Percentiles rank a stretch among this genome's conserved stretches.
These are phyloP conservation scores for Drosophila paramelanica DNA, from an alignment of 2,888 invertebrate species.

Conservation along the genomic window DNA sequence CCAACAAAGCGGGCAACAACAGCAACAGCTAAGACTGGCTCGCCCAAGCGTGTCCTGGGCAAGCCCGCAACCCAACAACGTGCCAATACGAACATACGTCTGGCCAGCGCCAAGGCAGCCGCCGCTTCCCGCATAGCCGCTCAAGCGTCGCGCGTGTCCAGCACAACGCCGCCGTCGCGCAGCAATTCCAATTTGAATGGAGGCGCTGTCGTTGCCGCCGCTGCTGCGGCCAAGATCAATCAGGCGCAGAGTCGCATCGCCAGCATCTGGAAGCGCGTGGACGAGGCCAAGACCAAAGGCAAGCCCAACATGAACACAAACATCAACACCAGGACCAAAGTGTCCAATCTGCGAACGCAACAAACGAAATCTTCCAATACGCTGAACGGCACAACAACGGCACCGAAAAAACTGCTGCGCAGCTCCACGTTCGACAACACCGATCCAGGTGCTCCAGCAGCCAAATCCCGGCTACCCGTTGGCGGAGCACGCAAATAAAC, in stretches of 20 bases:
- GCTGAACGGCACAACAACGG: constrained; percentile 51
- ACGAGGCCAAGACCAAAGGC: constrained; percentile 77
- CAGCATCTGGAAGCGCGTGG: constrained; percentile 84
- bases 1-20: constrained; percentile 77
- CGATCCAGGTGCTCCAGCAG: neutral
- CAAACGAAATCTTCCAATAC: constrained; percentile 72
- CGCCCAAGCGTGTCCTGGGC: constrained; percentile 58
- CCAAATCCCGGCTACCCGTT: constrained; percentile 65
- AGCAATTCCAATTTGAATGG: constrained; percentile 84
- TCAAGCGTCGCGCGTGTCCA: constrained; percentile 76
- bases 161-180: constrained; percentile 84
- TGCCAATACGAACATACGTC: constrained; percentile 84
- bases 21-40: constrained; percentile 29
- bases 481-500: constrained; percentile 60
- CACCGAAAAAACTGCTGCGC: constrained; percentile 72
- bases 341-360: constrained; percentile 58
- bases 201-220: constrained; percentile 47
- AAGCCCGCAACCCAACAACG: constrained; percentile 81
- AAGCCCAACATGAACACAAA: constrained; percentile 32
- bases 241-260: constrained; percentile 84
- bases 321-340: constrained; percentile 4
- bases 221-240: constrained; percentile 77
- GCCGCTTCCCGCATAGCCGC: constrained; percentile 71
- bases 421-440: constrained; percentile 84
- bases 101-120: constrained; percentile 71